A percentile compares a stretch with the other conserved stretches of the same genome.
These are phyloP conservation scores for Rissa tridactyla DNA, from an alignment of 2,113 vertebrate species.

Conservation along the genomic window DNA sequence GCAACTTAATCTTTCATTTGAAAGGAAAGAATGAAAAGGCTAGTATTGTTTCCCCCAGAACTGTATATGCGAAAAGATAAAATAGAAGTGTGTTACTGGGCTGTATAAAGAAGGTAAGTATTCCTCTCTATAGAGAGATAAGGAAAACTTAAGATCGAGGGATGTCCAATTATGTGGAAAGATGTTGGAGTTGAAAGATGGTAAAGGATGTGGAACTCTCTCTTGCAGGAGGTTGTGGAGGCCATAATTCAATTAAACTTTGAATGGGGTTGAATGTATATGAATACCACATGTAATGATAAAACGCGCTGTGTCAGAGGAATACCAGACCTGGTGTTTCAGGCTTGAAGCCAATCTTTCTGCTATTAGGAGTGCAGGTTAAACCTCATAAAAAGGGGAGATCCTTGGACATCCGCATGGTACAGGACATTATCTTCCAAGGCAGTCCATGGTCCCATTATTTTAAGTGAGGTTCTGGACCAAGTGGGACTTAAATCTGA, in stretches of 20 bases:
- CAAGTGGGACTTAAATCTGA: background rate
- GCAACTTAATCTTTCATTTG: background rate
- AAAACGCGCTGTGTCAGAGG: background rate
- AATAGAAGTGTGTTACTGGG: background rate
- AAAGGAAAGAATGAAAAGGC: background rate
- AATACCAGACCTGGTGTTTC: background rate
- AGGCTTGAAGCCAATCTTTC: background rate
- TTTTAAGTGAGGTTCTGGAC: background rate
- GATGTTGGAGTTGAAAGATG: background rate
- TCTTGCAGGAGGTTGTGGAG: background rate
- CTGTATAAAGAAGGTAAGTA: background rate
- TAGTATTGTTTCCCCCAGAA: background rate
- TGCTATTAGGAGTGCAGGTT: background rate
- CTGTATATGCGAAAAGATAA: background rate
- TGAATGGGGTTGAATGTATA: background rate
- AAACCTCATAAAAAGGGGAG: background rate
- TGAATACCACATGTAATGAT: background rate
- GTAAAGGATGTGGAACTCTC: background rate
- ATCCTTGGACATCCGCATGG: background rate
- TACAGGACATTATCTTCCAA: background rate
- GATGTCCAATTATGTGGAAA: background rate
- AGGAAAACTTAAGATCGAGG: background rate
- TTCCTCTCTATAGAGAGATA: background rate
- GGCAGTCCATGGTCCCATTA: background rate
- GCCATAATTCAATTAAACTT: background rate